These are phyloP conservation scores for Malthinus flaveolus DNA, from an alignment of 2,888 invertebrate genomes.

Conservation along the genomic window DNA sequence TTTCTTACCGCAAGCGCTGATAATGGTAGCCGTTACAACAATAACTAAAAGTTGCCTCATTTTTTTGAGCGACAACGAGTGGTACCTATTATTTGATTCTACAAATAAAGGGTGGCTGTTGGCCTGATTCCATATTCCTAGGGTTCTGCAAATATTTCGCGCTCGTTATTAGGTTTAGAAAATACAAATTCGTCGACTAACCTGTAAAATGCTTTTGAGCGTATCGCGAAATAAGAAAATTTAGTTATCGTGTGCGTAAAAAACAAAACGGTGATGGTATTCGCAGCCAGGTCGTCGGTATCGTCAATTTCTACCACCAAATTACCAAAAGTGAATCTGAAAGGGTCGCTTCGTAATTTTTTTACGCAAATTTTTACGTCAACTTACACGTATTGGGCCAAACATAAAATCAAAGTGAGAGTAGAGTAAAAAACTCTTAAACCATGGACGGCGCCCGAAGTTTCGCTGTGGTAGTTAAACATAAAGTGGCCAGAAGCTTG, in stretches of 20 bases:
- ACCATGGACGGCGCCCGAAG: slow-evolving; percentile 56
- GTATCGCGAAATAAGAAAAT: slow-evolving; percentile 70
- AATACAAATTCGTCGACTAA: slow-evolving; percentile 44
- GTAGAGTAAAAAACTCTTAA: slow-evolving; percentile 65
- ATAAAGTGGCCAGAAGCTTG: slow-evolving; percentile 77
- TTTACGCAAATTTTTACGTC: not conserved
- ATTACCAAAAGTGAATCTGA: slow-evolving; percentile 64
- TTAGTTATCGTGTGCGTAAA: slow-evolving; percentile 79
- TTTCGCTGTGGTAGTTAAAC: slow-evolving; percentile 74
- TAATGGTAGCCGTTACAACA: slow-evolving; percentile 64
- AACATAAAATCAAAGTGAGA: slow-evolving; percentile 63
- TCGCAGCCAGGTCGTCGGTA: slow-evolving; percentile 72
- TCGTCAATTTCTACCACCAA: slow-evolving; percentile 73
- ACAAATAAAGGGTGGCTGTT: slow-evolving; percentile 83
- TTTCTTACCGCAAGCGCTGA: slow-evolving; percentile 63
- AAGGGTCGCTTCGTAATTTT: not conserved
- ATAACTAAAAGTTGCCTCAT: slow-evolving; percentile 74
- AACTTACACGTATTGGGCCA: slow-evolving; percentile 62
- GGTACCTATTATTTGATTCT: slow-evolving; percentile 74
- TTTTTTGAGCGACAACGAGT: slow-evolving; percentile 72
- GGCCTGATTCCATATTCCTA: slow-evolving; percentile 83
- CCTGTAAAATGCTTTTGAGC: slow-evolving; percentile 76
- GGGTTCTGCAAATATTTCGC: slow-evolving; percentile 60
- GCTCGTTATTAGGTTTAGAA: not conserved
- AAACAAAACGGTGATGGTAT: slow-evolving; percentile 81